These are phyloP conservation scores for Synodontis membranacea DNA, from an alignment of 2,113 vertebrate species.

Conservation along the genomic window DNA sequence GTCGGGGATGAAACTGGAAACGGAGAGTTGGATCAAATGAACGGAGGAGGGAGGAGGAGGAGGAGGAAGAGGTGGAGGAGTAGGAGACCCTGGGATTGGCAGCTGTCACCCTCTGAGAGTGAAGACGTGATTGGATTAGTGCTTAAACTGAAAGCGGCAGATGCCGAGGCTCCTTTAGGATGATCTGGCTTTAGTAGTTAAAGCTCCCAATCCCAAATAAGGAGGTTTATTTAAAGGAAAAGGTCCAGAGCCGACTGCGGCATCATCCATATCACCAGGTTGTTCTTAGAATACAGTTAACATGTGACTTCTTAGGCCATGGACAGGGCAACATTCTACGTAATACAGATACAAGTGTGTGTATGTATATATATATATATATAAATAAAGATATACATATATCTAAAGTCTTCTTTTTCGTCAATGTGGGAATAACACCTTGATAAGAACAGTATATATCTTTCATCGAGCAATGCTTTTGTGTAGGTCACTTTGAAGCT, in stretches of 20 bases:
- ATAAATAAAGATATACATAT: too few relatives aligned
- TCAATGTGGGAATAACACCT: not conserved
- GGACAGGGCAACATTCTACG: not conserved
- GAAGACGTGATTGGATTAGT: conserved; percentile 66
- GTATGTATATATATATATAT: too few relatives aligned
- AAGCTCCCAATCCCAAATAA: conserved; percentile 39
- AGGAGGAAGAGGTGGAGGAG: not conserved
- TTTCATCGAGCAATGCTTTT: not conserved
- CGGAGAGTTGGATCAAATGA: not conserved
- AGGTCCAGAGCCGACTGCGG: not conserved
- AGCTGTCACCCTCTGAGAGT: not conserved
- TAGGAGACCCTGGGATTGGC: conserved; percentile 16
- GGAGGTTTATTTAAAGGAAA: conserved; percentile 50
- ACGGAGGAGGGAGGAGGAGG: not conserved
- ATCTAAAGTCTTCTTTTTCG: not conserved
- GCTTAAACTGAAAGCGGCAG: conserved; percentile 60
- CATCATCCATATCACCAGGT: not conserved
- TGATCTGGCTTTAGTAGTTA: conserved; percentile 61
- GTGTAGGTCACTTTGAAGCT: not conserved
- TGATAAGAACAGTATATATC: not conserved
- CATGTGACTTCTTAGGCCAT: not conserved
- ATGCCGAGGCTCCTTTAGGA: conserved; percentile 54
- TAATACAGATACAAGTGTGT: not conserved
- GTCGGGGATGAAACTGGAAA: not conserved
- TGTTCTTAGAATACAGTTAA: not conserved